Evolutionary conservation across 2,797 vertebrate genomes (phyloP), one percentile per base, ranked within the genome.

Genomic region (Sarcoramphus papa): DNA sequence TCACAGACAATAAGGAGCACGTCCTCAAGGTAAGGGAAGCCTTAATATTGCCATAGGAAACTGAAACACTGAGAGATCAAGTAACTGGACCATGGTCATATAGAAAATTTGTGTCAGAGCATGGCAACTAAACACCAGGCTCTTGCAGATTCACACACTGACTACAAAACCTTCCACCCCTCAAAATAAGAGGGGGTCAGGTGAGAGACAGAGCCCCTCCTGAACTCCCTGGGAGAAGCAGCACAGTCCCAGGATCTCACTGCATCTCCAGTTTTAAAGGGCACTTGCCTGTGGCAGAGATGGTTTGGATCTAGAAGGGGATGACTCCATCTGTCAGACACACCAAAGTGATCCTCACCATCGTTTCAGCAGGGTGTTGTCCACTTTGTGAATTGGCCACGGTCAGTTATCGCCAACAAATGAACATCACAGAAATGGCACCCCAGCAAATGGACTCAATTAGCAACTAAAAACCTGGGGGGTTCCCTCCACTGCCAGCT

Each of bases 401-500:
- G 4, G 48, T 23, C 47, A 37, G 11, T 10, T 14, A 31, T 12
- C 4, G 2, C 41, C 84, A 37, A 18, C 12, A 67, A 40, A 74
- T 19, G 41, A 76, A 6, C 45, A 37, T 9, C 47, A 37, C 24
- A 57, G 28, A 63, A 76, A 64, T 3, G 18, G 7, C 20, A 37
- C 35, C 35, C 21, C 50, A 72, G 53, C 10, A 59, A 57, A 4
- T 1, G 12, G 22, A 40, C 22, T 50, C 25, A 22, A 21, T 12
- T 4, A 41, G 15, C 11, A 81, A 25, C 9, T 20, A 4, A 25
- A 81, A 77, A 23, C 10, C 28, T 28, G 12, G 6, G 11, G 12
- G 1, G 0, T 16, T 7, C 7, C 33, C 22, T 10, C 50, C 15
- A 4, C 8, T 12, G 20, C 30, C 80, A 91, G 0, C 27, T 25